Conservation (phyloP, 2,113 vertebrate genomes). For the Catharus fuscescens region DNA sequence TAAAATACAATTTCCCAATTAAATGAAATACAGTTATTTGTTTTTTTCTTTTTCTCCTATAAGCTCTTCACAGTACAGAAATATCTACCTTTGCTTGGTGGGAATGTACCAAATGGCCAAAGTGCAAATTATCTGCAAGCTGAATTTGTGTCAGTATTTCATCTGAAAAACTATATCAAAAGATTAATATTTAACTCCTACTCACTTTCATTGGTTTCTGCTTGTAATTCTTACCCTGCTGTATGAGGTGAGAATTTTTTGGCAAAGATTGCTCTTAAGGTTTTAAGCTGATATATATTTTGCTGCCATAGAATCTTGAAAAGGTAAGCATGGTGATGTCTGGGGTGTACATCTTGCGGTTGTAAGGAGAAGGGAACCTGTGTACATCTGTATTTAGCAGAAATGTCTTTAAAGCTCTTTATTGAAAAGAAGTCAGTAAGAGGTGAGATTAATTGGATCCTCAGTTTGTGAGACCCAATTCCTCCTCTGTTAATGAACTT, state of each 20-base stretch:
- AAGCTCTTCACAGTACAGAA: background rate
- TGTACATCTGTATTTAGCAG: background rate
- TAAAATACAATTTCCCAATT: background rate
- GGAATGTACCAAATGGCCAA: conserved; percentile 33
- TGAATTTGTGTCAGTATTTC: background rate
- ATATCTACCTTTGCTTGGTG: background rate
- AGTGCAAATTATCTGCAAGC: background rate
- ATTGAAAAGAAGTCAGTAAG: background rate
- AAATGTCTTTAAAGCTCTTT: background rate
- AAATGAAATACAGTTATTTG: background rate
- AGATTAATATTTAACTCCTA: conserved; percentile 1
- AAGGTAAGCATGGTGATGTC: background rate
- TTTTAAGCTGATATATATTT: background rate
- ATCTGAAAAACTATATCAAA: background rate
- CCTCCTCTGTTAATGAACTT: background rate
- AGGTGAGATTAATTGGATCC: background rate
- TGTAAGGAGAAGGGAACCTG: background rate
- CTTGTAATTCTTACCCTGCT: background rate
- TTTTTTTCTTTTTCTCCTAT: background rate
- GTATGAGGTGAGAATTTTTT: background rate
- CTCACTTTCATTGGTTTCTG: background rate
- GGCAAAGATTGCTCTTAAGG: background rate
- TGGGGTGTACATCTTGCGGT: background rate
- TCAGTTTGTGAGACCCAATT: background rate
- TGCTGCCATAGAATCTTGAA: background rate